phyloP scores from a whole-genome alignment of 2,888 invertebrate genomes.

The Ptilodon capucinus region DNA sequence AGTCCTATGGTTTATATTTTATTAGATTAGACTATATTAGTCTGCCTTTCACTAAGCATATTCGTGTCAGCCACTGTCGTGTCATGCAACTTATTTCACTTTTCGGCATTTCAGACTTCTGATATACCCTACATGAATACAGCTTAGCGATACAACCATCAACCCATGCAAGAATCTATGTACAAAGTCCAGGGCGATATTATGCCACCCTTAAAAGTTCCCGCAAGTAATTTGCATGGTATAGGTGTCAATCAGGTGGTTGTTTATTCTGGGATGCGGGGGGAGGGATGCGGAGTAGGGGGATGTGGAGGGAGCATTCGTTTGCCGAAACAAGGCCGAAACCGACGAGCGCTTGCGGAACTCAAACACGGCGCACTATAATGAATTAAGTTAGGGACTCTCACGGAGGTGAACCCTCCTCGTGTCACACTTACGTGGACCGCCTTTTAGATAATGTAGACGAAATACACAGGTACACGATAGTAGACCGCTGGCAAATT shows the following conservation, averaged over 20 bases:
- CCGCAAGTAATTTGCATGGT: constrained; percentile 55
- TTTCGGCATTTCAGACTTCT: no score
- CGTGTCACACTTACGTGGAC: constrained; percentile 59
- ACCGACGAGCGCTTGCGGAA: constrained; percentile 58
- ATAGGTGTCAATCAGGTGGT: constrained; percentile 64
- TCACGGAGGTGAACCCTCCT: constrained; percentile 51
- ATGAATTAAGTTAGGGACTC: constrained; percentile 79
- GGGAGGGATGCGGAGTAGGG: constrained; percentile 24
- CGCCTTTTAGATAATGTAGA: constrained; percentile 12
- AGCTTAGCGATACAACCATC: neutral
- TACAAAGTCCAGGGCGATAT: constrained; percentile 16
- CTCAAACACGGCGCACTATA: constrained; percentile 74
- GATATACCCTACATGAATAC: neutral
- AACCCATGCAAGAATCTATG: neutral
- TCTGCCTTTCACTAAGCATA: no score
- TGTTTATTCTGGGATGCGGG: constrained; percentile 50
- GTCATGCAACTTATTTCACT: no score
- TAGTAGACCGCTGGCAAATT: neutral
- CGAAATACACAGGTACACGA: neutral
- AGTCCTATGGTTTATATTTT: no score
- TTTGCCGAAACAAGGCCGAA: constrained; percentile 51
- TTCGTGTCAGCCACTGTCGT: no score
- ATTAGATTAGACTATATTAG: no score
- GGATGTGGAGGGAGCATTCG: constrained; percentile 37
- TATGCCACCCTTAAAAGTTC: constrained; percentile 37